Evolutionary conservation across 2,888 invertebrate species (phyloP).

Genomic region (Dugesia japonica): DNA sequence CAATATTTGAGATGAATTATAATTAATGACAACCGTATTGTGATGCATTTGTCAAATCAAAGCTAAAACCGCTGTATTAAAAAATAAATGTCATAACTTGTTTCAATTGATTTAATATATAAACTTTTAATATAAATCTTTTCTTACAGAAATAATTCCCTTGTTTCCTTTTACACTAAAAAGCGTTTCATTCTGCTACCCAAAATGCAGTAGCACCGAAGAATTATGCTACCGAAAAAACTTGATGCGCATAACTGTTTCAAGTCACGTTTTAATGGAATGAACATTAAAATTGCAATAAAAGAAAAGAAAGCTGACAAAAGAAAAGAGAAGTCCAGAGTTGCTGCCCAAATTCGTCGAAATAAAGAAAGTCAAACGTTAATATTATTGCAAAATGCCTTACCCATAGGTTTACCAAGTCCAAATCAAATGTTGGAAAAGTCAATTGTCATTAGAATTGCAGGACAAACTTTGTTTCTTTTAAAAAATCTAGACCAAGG

Average conservation of each 20-base stretch:
- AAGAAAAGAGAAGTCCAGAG: conserved; percentile 24
- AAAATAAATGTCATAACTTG: no score
- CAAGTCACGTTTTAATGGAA: not conserved
- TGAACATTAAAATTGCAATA: conserved; percentile 7
- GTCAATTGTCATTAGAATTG: conserved; percentile 21
- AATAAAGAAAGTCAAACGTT: conserved; percentile 25
- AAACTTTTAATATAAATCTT: no score
- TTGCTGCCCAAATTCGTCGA: conserved; percentile 26
- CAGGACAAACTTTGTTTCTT: conserved; percentile 24
- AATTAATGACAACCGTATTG: no score
- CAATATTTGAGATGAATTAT: no score
- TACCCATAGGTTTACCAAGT: conserved; percentile 15
- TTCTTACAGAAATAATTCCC: no score
- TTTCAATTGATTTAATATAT: no score
- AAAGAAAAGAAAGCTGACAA: conserved; percentile 23
- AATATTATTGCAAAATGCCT: conserved; percentile 21
- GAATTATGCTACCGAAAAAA: not conserved
- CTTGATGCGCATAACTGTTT: not conserved
- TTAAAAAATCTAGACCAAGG: conserved; percentile 8
- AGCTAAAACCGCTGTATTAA: no score
- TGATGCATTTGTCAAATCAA: no score
- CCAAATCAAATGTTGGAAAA: conserved; percentile 22
- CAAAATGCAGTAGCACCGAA: not conserved
- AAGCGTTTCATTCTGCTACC: not conserved
- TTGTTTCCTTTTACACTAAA: no score